These are phyloP conservation scores for Diadophis punctatus DNA, from an alignment of 2,113 vertebrate species.

Conservation along the genomic window DNA sequence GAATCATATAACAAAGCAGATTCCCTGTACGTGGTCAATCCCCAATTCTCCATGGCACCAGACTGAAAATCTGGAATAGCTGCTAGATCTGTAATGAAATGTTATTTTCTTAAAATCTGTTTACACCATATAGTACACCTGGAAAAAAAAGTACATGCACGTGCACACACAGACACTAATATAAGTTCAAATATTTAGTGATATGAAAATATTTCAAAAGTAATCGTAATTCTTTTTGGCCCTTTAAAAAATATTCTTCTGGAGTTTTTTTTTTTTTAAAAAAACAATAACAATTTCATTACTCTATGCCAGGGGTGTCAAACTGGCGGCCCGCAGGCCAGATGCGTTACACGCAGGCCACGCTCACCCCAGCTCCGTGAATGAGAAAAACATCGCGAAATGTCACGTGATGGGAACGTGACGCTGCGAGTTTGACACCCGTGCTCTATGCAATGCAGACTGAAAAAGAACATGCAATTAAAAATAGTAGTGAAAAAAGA, in stretches of 20 bases:
- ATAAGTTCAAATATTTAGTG: not conserved
- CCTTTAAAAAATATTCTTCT: not conserved
- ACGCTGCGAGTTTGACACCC: too few relatives aligned
- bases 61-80: slow-evolving; percentile 79
- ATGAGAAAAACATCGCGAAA: too few relatives aligned
- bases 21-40: slow-evolving; percentile 75
- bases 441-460: not conserved
- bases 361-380: too few relatives aligned
- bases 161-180: not conserved
- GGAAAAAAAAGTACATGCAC: not conserved
- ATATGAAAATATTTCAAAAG: not conserved
- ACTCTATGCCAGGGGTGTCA: too few relatives aligned
- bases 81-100: slow-evolving; percentile 68
- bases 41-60: slow-evolving; percentile 83
- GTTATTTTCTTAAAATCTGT: not conserved
- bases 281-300: not conserved
- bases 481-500: not conserved
- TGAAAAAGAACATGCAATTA: not conserved
- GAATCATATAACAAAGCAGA: slow-evolving; percentile 68
- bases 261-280: not conserved
- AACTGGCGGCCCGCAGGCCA: too few relatives aligned
- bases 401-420: too few relatives aligned
- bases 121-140: too few relatives aligned
- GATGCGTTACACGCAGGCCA: too few relatives aligned
- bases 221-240: not conserved